phyloP scores from a whole-genome alignment of 2,797 vertebrate species.

The Myotis planiceps region DNA sequence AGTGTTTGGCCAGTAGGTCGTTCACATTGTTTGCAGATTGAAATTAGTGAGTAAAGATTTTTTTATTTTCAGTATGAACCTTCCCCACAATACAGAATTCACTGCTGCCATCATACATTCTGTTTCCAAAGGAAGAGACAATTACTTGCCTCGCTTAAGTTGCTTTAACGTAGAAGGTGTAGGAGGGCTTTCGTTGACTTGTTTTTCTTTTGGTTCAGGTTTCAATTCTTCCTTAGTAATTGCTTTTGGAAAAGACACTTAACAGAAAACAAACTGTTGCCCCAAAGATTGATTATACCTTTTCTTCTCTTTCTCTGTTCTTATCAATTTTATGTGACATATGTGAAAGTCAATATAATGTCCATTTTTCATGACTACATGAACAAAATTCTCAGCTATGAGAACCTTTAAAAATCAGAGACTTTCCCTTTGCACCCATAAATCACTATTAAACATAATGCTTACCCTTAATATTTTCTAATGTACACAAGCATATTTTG shows the following conservation, averaged over 20 bases:
- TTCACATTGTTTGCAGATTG: not conserved
- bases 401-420: slow-evolving; percentile 31
- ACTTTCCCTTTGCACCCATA: not conserved
- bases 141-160: not conserved
- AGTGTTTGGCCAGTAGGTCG: not conserved
- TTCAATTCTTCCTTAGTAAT: slow-evolving; percentile 65
- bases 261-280: slow-evolving; percentile 76
- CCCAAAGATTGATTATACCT: slow-evolving; percentile 83
- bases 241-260: slow-evolving; percentile 80
- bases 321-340: slow-evolving; percentile 85
- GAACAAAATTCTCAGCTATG: slow-evolving; percentile 66
- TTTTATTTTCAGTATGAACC: not conserved
- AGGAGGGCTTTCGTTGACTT: slow-evolving; percentile 32
- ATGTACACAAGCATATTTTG: not conserved
- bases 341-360: slow-evolving; percentile 83
- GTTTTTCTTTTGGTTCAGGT: slow-evolving; percentile 62
- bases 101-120: not conserved
- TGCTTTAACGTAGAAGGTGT: slow-evolving; percentile 1
- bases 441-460: not conserved
- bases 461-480: not conserved
- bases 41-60: slow-evolving; percentile 18
- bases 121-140: slow-evolving; percentile 2
- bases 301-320: slow-evolving; percentile 81
- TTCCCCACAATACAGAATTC: not conserved
- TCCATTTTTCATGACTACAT: slow-evolving; percentile 83